Evolutionary conservation across 2,888 invertebrate genomes (phyloP).

Genomic region (Apodemia zela): DNA sequence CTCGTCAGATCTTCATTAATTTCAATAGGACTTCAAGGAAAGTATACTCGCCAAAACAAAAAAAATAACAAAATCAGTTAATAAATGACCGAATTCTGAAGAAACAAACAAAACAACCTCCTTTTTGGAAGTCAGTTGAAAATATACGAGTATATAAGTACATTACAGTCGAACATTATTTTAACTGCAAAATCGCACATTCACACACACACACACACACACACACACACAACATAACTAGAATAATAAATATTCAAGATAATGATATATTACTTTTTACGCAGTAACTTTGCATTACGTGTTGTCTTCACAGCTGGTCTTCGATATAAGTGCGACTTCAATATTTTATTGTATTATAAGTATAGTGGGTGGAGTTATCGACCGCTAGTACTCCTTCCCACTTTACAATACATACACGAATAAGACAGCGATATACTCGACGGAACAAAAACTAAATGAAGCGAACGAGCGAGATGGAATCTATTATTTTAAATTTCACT

Average conservation of each 20-base stretch:
- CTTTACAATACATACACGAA: constrained; percentile 56
- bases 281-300: constrained; percentile 68
- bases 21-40: no score
- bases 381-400: constrained; percentile 60
- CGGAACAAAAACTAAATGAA: constrained; percentile 50
- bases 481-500: constrained; percentile 68
- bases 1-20: no score
- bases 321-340: constrained; percentile 54
- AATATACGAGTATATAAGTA: no score
- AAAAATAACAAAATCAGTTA: no score
- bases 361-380: constrained; percentile 74
- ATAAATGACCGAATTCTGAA: no score
- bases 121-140: no score
- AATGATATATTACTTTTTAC: constrained; percentile 44
- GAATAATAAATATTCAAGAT: constrained; percentile 7
- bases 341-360: constrained; percentile 76
- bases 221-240: not conserved
- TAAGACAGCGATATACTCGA: constrained; percentile 63
- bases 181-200: not conserved
- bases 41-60: no score
- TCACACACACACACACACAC: not conserved
- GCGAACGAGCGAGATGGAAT: constrained; percentile 56
- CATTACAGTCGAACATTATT: not conserved
- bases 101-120: no score
- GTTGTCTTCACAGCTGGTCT: constrained; percentile 64